Evolutionary conservation across 2,888 invertebrate species (phyloP), one percentile per base, ranked within the genome.

Genomic region (Tipula helvola): DNA sequence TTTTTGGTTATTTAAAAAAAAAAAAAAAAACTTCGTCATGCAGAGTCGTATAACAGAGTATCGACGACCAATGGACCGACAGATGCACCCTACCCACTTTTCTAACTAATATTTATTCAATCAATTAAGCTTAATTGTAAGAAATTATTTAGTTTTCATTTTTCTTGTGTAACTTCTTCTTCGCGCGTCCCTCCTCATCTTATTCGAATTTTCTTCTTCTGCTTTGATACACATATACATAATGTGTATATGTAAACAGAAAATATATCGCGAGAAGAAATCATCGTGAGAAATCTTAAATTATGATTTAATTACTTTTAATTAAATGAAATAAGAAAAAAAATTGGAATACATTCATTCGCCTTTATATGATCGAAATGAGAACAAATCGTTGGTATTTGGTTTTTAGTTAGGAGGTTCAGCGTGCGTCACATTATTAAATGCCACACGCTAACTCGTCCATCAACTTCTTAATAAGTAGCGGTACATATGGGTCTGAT

Each of bases 291-390:
- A 71, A 71, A 71, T 71, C 18, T 71, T 57, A 71, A 71, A 28
- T 71, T 71, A 71, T 71, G 71, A 71, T 71, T 71, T 71, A 71
- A 71, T 71, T 71, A 71, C 71, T 71, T 71, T 71, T 71, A 71
- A 71, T 71, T 71, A 71, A 71, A 71, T 18, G 10, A 28, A 71
- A 71, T 71, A 71, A 71, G 7, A 57, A 71, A 16, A 52, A 52
- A 52, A 52, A 52, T 52, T 52, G 52, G 52, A 52, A 52, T 52
- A 52, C 10, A 28, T 18, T 57, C 10, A 28, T 18, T 57, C 18
- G 57, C 57, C 18, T 18, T 12, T 18, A 18, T 18, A 18, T 57
- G 5, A 8, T 28, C 71, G 71, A 71, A 71, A 71, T 12, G 71
- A 57, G 57, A 57, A 57, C 57, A 18, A 18, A 57, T 57, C 18